Evolutionary conservation across 2,888 invertebrate species (phyloP).

Genomic region (Himalopsyche japonica): DNA sequence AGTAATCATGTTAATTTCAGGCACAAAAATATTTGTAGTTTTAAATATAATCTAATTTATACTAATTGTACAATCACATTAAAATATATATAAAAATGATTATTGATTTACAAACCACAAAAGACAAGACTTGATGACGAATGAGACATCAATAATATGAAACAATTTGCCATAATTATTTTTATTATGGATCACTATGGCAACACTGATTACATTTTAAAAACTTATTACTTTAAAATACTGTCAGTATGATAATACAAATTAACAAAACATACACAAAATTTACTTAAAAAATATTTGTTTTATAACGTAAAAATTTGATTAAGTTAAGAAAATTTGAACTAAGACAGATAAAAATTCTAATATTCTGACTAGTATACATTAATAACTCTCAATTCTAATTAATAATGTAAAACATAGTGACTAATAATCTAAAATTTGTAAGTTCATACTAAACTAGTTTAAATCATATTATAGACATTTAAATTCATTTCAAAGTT

Average conservation of each 20-base stretch:
- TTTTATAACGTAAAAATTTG: neutral
- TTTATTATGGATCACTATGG: neutral
- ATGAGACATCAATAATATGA: neutral
- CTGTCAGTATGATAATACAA: neutral
- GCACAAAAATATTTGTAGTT: no score
- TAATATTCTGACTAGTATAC: neutral
- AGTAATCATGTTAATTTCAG: no score
- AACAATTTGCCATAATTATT: neutral
- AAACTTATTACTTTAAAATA: neutral
- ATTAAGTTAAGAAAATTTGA: neutral
- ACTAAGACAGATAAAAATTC: neutral
- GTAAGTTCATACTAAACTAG: neutral
- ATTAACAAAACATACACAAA: neutral
- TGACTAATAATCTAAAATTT: no score
- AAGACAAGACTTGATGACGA: neutral
- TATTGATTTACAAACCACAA: no score
- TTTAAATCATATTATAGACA: neutral
- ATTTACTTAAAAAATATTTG: neutral
- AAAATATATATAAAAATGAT: no score
- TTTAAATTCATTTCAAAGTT: neutral
- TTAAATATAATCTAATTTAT: no score
- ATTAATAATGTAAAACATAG: no score
- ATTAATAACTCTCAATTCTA: neutral
- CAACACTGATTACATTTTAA: neutral
- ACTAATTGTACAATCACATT: no score